Conservation (phyloP, 2,888 invertebrate species). For the Bembecia ichneumoniformis region DNA sequence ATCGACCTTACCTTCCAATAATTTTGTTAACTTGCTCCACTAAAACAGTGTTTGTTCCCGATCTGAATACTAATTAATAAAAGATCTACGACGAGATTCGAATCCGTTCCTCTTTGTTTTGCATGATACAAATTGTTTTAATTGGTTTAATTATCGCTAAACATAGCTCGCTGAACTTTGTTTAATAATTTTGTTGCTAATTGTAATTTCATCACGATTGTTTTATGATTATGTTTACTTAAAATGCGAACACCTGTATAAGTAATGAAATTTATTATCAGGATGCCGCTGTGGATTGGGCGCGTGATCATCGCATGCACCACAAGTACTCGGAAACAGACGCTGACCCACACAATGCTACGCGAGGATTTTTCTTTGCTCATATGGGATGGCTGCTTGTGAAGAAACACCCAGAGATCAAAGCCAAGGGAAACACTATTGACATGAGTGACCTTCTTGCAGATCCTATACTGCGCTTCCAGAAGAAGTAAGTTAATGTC, state of each 20-base stretch:
- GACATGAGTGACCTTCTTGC: slow-evolving; percentile 86
- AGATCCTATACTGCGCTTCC: slow-evolving; percentile 87
- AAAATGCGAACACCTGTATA: not conserved
- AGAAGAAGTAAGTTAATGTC: slow-evolving; percentile 79
- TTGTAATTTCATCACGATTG: too few species aligned
- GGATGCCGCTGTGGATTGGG: slow-evolving; percentile 85
- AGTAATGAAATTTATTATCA: slow-evolving; percentile 27
- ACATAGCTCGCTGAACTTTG: too few species aligned
- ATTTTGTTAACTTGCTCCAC: too few species aligned
- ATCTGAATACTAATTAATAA: too few species aligned
- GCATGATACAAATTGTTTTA: too few species aligned
- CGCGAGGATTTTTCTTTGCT: slow-evolving; percentile 94
- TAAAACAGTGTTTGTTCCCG: too few species aligned
- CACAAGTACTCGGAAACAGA: slow-evolving; percentile 95
- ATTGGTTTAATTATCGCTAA: too few species aligned
- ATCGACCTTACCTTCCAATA: too few species aligned
- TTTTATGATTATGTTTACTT: too few species aligned
- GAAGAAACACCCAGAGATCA: slow-evolving; percentile 92
- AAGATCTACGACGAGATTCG: too few species aligned
- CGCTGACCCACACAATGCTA: slow-evolving; percentile 94
- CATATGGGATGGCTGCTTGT: slow-evolving; percentile 95
- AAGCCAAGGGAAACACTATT: slow-evolving; percentile 85
- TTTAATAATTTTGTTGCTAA: too few species aligned
- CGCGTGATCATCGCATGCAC: slow-evolving; percentile 86
- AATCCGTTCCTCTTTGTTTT: too few species aligned